Evolutionary conservation across 2,113 vertebrate genomes (phyloP), one percentile per base, ranked within the genome.

Genomic region (Paraplagusia blochii): DNA sequence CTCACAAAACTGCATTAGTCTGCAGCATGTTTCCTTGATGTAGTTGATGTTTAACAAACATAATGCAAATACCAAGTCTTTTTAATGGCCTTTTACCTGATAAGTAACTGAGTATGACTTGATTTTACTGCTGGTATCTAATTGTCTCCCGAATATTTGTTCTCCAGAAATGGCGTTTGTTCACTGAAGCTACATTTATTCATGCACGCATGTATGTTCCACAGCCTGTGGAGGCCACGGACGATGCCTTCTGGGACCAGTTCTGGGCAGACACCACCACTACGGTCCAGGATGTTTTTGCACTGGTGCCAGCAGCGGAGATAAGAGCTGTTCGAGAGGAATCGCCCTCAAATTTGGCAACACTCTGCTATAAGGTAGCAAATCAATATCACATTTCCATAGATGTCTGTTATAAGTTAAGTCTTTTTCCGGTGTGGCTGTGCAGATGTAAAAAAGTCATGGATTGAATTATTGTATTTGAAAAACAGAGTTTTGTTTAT

Each of bases 211-310:
- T 40, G 2, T 4, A 40, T 40, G 11, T 13, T 53, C 44, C 49
- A 0, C 81, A 99, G 97, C 97, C 97, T 0, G 97, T 99, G 71
- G 97, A 99, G 78, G 96, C 97, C 70, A 98, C 96, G 0, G 97
- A 99, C 45, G 95, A 99, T 66, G 95, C 92, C 16, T 99, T 99
- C 70, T 99, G 97, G 97, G 95, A 99, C 86, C 96, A 99, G 87
- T 99, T 99, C 87, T 99, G 97, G 97, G 93, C 94, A 14, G 95
- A 98, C 82, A 93, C 93, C 3, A 92, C 93, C 80, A 99, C 95
- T 43, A 95, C 94, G 0, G 94, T 99, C 60, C 97, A 99, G 88
- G 97, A 99, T 74, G 95, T 99, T 60, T 99, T 99, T 75, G 95
- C 96, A 0, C 84, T 99, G 66, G 95, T 99, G 66, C 97, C 97